Base-by-base conservation (phyloP, 2,888 invertebrate genomes). In the Dione juno region DNA sequence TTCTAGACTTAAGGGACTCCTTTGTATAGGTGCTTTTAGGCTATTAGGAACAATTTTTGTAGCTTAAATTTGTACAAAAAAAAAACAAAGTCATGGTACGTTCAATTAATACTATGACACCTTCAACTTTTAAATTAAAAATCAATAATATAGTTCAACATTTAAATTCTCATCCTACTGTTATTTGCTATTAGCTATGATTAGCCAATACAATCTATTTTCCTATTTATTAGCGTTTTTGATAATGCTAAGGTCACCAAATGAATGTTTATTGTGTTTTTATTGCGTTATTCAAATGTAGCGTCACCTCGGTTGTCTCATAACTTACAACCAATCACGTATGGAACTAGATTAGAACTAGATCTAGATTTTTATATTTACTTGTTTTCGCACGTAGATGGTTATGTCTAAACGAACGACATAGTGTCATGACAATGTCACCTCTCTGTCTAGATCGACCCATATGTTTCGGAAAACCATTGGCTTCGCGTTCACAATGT, bases 231-330 rank as follows among this genome's bases (percentile, higher is more conserved):
- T 43, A 61, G 9, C 21, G n/a, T 45, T 61, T 61, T 61, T 45
- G 41, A 61, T 28, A 61, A 61, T 43, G 61, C 61, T 61, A 61
- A 61, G 61, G 61, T n/a, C 61, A 45, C 28, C 8, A 61, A 14
- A 41, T 61, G 21, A 43, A 45, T 45, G 21, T 28, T 43, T 41
- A 61, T 61, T 10, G 41, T 14, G 1, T 28, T 61, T 61, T 61
- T 61, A 61, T 61, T 61, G 61, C 61, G 14, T 68, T 58, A 67
- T 58, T 58, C 58, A 45, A 58, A 67, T 67, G 37, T 40, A 14
- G 0, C 35, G 54, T 61, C 53, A 40, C 59, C 54, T 66, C 66
- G 66, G 54, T 59, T 65, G 71, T 72, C 69, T 66, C 72, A 63
- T 69, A 61, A 66, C 63, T 68, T 35, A 40, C 13, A 48, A 48